Percentiles rank a stretch among this genome's conserved stretches.
Conservation (phyloP, 1,140 invertebrate species). For the Pinna nobilis region DNA sequence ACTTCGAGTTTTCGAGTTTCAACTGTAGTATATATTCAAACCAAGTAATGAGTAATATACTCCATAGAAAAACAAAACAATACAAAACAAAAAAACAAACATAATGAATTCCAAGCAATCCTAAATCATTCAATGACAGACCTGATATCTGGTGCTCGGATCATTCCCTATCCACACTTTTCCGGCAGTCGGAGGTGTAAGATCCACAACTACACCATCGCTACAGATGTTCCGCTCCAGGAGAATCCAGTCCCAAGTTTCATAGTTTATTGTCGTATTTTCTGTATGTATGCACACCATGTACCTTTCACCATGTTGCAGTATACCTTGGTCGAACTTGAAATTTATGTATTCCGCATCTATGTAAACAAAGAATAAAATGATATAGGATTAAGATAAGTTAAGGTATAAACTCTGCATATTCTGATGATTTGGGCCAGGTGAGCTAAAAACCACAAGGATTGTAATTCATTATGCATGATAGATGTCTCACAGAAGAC, state of each 20-base stretch:
- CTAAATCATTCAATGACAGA: too few relatives aligned
- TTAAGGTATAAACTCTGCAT: not conserved
- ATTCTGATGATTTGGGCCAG: too few relatives aligned
- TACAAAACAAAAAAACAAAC: not conserved
- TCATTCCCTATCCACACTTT: conserved; percentile 33
- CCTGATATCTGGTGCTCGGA: conserved; percentile 19
- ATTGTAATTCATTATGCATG: too few relatives aligned
- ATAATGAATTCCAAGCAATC: too few relatives aligned
- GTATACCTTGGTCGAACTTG: conserved; percentile 21
- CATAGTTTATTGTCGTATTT: conserved; percentile 28
- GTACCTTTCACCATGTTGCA: conserved; percentile 45
- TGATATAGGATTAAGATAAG: too few relatives aligned
- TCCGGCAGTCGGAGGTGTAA: conserved; percentile 45
- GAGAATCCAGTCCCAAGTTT: conserved; percentile 41
- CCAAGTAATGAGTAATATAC: not conserved
- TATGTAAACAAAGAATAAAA: not conserved
- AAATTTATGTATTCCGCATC: conserved; percentile 42
- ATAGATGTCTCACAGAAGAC: not conserved
- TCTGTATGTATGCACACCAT: conserved; percentile 48
- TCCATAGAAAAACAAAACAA: not conserved
- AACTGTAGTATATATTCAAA: not conserved
- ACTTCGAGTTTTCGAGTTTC: too few relatives aligned
- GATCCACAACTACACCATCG: conserved; percentile 50
- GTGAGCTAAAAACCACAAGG: too few relatives aligned
- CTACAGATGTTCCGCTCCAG: conserved; percentile 40